Conservation (phyloP, 1,140 invertebrate species). For the Acyrthosiphon pisum region DNA sequence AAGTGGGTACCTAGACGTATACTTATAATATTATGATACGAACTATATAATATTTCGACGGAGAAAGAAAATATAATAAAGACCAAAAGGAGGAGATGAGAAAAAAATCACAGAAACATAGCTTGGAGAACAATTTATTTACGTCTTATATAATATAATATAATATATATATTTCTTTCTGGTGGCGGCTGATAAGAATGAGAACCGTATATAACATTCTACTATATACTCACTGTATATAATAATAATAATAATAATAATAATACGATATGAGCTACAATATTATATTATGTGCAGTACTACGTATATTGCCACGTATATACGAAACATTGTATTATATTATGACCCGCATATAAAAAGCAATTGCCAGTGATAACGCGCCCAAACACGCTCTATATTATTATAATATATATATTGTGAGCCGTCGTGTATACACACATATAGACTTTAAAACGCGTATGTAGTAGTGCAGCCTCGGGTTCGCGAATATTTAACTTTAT, state of each 20-base stretch:
- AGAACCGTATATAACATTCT: slow-evolving; percentile 24
- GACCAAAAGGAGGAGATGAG: neutral
- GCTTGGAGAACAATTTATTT: slow-evolving; percentile 55
- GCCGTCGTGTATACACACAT: neutral
- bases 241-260: slow-evolving; percentile 11
- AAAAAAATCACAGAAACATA: slow-evolving; percentile 5
- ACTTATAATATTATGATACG: neutral
- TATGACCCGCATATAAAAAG: slow-evolving; percentile 23
- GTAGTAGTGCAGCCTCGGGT: neutral
- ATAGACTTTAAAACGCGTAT: neutral
- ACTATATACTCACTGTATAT: neutral
- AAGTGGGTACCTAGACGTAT: neutral
- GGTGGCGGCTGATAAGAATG: slow-evolving; percentile 35
- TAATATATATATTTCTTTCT: slow-evolving; percentile 21
- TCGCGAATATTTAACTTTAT: neutral
- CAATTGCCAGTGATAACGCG: slow-evolving; percentile 30
- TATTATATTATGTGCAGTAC: neutral
- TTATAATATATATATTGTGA: neutral
- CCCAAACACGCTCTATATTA: neutral
- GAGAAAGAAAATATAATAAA: neutral
- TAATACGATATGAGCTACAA: neutral
- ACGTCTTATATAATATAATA: neutral
- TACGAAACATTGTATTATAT: neutral
- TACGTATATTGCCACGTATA: neutral
- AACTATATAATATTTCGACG: neutral